These are phyloP conservation scores for Epizoanthus rinbou DNA, from an alignment of 92 coral and sea anemone genomes.

Conservation along the genomic window DNA sequence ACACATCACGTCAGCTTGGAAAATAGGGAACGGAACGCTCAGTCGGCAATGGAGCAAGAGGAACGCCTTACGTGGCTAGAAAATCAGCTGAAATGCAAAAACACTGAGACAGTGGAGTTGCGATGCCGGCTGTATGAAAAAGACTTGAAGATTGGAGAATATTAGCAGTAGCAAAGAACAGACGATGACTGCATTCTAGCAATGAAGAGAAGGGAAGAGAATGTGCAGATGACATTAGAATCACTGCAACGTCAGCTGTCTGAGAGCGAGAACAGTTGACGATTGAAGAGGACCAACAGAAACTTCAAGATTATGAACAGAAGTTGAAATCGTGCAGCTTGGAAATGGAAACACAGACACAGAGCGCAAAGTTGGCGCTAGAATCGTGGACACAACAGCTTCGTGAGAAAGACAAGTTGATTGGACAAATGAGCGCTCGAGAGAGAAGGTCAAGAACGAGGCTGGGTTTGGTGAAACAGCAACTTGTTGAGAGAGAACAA, in stretches of 20 bases:
- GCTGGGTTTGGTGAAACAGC: conserved; percentile 21
- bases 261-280: conserved; percentile 18
- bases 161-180: conserved; percentile 19
- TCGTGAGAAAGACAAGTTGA: conserved; percentile 26
- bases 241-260: conserved; percentile 21
- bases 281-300: conserved; percentile 18
- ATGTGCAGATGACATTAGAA: conserved; percentile 6
- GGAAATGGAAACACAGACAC: conserved; percentile 21
- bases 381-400: conserved; percentile 18
- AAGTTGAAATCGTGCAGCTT: conserved; percentile 6
- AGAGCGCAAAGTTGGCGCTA: conserved; percentile 30
- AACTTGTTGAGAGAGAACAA: conserved; percentile 21
- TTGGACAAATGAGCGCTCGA: conserved; percentile 17
- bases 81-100: too few species aligned
- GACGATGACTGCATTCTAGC: conserved; percentile 13
- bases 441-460: conserved; percentile 15
- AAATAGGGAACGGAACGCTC: neutral
- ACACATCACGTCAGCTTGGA: neutral
- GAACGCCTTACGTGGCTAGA: neutral
- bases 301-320: conserved; percentile 15
- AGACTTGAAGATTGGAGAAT: conserved; percentile 8
- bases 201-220: conserved; percentile 11
- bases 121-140: too few species aligned
- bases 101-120: too few species aligned
- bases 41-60: neutral